Conservation (phyloP, 1,140 invertebrate species). For the Drosophila erecta region DNA sequence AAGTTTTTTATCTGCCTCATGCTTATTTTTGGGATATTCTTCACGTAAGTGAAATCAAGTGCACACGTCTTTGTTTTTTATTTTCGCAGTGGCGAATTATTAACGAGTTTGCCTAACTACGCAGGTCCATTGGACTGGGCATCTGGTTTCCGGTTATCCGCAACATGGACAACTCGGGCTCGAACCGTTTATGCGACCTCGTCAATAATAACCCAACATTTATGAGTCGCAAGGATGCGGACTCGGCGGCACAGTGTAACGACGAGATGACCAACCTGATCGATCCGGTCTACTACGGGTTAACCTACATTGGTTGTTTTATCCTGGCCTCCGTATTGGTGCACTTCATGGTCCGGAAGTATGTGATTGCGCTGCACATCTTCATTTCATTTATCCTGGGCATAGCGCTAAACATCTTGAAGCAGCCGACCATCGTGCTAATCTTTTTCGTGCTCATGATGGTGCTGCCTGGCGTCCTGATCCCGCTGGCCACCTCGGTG, state of each 20-base stretch:
- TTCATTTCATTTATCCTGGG: not conserved
- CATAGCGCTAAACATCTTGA: not conserved
- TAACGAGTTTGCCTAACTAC: not conserved
- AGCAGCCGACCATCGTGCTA: not conserved
- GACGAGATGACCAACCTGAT: slow-evolving; percentile 8
- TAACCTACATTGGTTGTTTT: not conserved
- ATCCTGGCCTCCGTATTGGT: not conserved
- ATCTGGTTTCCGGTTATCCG: slow-evolving; percentile 32
- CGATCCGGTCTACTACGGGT: slow-evolving; percentile 17
- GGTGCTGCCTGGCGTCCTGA: slow-evolving; percentile 14
- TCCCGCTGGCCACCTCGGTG: slow-evolving; percentile 6
- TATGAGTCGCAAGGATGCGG: not conserved
- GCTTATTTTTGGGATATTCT: slow-evolving; percentile 26
- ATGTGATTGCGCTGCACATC: slow-evolving; percentile 1
- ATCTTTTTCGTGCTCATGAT: slow-evolving; percentile 13
- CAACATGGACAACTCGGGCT: slow-evolving; percentile 3
- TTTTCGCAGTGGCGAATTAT: too few relatives aligned
- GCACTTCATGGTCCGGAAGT: slow-evolving; percentile 1
- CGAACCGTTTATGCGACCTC: slow-evolving; percentile 1
- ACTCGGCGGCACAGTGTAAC: not conserved
- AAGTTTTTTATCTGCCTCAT: not conserved
- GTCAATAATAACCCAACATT: not conserved
- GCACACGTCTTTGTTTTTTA: too few relatives aligned
- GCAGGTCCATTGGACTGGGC: slow-evolving; percentile 25
- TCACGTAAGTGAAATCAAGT: slow-evolving; percentile 7